Conservation (phyloP, 2,888 invertebrate species). For the Polymixis flavicincta region DNA sequence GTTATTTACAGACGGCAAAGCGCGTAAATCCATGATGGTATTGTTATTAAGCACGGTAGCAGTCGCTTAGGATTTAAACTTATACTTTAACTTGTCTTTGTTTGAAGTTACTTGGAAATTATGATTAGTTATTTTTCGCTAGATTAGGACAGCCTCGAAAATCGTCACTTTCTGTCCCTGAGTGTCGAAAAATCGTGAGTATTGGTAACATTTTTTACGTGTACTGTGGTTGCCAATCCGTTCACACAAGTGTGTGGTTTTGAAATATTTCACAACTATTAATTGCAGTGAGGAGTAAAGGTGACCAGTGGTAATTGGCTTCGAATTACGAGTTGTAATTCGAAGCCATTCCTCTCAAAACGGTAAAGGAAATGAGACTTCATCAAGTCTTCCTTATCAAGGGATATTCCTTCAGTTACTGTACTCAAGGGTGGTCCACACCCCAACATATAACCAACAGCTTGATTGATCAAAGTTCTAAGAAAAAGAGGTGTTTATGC, state of each 20-base stretch:
- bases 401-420: no score
- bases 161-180: not conserved
- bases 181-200: no score
- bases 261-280: no score
- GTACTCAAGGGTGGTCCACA: constrained; percentile 20
- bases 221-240: no score
- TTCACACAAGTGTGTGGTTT: no score
- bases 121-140: constrained; percentile 1
- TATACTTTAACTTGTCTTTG: constrained; percentile 17
- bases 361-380: no score
- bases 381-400: no score
- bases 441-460: not conserved
- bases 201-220: no score
- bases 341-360: no score
- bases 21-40: constrained; percentile 64
- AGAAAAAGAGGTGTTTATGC: constrained; percentile 35
- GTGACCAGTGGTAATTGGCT: no score
- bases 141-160: not conserved
- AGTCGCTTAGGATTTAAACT: constrained; percentile 34
- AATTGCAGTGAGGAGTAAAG: no score
- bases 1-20: constrained; percentile 65
- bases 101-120: constrained; percentile 35
- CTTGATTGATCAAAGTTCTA: constrained; percentile 29
- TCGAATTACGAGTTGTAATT: no score
- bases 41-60: constrained; percentile 61